phyloP scores from a whole-genome alignment of 1,140 invertebrate species.

The Popillia japonica region DNA sequence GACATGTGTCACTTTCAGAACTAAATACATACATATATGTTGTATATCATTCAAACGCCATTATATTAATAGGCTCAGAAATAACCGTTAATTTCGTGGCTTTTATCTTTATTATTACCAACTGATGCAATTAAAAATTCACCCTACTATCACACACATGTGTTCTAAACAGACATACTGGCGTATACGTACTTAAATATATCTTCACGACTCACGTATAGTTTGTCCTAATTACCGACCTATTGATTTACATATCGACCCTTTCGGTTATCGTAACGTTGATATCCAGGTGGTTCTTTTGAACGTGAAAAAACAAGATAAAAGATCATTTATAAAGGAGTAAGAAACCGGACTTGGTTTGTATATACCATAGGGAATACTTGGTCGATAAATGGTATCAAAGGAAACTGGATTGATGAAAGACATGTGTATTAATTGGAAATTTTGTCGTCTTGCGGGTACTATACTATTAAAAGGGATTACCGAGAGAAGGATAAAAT shows the following conservation, averaged over 20 bases:
- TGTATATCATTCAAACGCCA: neutral
- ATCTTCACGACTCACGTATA: neutral
- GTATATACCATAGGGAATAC: neutral
- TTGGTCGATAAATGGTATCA: constrained; percentile 3
- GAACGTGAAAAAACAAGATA: neutral
- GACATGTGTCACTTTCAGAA: neutral
- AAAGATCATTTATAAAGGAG: neutral
- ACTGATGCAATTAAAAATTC: constrained; percentile 19
- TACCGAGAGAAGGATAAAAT: neutral
- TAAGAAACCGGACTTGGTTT: neutral
- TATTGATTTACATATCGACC: constrained; percentile 15
- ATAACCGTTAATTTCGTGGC: constrained; percentile 7
- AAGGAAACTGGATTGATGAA: neutral
- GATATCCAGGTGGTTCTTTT: constrained; percentile 13
- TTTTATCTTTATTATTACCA: constrained; percentile 16
- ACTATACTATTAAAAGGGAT: neutral
- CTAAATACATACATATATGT: no score
- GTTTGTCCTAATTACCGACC: neutral
- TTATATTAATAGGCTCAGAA: neutral
- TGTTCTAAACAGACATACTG: neutral
- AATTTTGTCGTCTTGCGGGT: neutral
- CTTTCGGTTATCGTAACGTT: constrained; percentile 1
- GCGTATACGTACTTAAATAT: neutral
- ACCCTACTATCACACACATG: neutral
- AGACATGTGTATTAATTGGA: neutral